Percentiles rank a stretch among this genome's conserved stretches.
These are phyloP conservation scores for Zaprionus davidi DNA, from an alignment of 1,140 invertebrate species.

Conservation along the genomic window DNA sequence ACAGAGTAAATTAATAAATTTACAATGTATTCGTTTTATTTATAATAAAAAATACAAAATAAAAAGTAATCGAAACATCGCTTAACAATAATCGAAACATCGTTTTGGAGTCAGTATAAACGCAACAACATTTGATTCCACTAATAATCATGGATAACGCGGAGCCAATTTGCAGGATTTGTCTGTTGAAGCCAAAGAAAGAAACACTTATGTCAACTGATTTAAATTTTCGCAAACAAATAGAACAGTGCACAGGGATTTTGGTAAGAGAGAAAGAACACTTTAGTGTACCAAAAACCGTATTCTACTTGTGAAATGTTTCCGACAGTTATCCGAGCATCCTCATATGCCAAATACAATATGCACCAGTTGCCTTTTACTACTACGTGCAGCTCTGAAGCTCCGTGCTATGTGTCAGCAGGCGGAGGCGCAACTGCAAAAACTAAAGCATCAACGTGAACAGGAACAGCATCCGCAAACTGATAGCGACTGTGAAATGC, in stretches of 20 bases:
- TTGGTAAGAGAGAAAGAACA: slow-evolving; percentile 19
- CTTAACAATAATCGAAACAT: slow-evolving; percentile 16
- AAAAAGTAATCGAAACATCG: not conserved
- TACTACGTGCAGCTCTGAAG: slow-evolving; percentile 59
- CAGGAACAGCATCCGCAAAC: not conserved
- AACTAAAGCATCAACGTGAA: not conserved
- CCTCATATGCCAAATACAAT: slow-evolving; percentile 49
- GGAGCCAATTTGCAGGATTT: slow-evolving; percentile 59
- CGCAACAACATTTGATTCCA: slow-evolving; percentile 11
- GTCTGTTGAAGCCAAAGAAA: slow-evolving; percentile 51
- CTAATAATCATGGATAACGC: slow-evolving; percentile 14
- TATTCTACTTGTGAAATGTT: not conserved
- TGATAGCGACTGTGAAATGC: slow-evolving; percentile 31
- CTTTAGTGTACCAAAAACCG: not conserved
- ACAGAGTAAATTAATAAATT: not conserved
- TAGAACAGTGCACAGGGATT: slow-evolving; percentile 56
- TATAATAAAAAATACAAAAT: not conserved
- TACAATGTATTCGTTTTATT: not conserved
- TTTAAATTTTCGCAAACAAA: slow-evolving; percentile 36
- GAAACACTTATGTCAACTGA: slow-evolving; percentile 55
- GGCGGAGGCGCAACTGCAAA: slow-evolving; percentile 42
- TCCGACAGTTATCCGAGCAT: slow-evolving; percentile 43
- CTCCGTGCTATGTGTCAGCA: slow-evolving; percentile 58
- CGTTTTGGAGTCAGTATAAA: slow-evolving; percentile 4
- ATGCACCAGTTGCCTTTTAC: slow-evolving; percentile 58